Conservation (phyloP, 2,797 vertebrate species). For the Phyllotis vaccarum region DNA sequence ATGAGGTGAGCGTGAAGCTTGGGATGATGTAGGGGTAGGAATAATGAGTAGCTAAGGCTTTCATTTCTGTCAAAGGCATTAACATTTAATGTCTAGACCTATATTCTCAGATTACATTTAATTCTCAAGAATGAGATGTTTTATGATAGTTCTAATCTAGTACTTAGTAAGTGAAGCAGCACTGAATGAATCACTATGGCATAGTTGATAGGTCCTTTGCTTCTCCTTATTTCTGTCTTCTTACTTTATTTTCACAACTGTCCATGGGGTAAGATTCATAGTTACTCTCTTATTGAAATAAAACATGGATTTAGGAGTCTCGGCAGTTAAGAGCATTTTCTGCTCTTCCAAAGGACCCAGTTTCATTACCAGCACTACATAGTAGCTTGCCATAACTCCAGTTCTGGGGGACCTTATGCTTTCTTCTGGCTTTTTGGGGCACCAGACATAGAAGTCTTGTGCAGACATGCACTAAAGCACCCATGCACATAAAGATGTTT, state of each 20-base stretch:
- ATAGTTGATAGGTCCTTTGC: background rate
- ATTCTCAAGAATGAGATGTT: slow-evolving; percentile 9
- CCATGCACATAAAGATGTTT: background rate
- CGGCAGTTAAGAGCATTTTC: background rate
- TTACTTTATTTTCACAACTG: background rate
- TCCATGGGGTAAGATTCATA: background rate
- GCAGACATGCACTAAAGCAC: background rate
- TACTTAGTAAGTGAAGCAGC: slow-evolving; percentile 8
- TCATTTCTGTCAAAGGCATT: slow-evolving; percentile 39
- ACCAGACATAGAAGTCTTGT: background rate
- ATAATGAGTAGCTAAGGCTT: background rate
- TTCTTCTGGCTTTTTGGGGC: background rate
- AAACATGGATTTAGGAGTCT: background rate
- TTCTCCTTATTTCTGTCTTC: slow-evolving; percentile 3
- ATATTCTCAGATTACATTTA: slow-evolving; percentile 31
- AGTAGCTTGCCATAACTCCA: background rate
- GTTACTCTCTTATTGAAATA: slow-evolving; percentile 29
- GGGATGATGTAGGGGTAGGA: background rate
- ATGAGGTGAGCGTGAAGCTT: slow-evolving; percentile 92
- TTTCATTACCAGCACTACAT: background rate
- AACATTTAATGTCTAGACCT: slow-evolving; percentile 14
- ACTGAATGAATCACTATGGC: background rate
- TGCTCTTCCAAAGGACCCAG: background rate
- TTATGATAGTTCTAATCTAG: slow-evolving; percentile 6
- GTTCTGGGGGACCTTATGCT: background rate